phyloP scores from a whole-genome alignment of 2,113 vertebrate species.

The Motacilla alba region DNA sequence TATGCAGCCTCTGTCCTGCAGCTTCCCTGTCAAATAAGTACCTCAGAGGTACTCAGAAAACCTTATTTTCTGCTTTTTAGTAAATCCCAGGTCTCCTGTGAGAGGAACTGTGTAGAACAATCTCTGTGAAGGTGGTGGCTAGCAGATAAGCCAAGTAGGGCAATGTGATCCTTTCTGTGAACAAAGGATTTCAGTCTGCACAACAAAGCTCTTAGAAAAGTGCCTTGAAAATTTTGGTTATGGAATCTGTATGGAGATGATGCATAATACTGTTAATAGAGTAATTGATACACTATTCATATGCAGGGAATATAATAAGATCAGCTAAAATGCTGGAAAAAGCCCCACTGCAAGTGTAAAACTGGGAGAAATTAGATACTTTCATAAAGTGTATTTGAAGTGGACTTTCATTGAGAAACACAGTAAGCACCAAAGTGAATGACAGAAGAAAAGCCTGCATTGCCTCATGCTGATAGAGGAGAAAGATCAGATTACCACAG shows the following conservation, averaged over 20 bases:
- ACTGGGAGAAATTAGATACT: not conserved
- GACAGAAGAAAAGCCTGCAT: not conserved
- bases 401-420: not conserved
- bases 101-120: not conserved
- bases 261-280: not conserved
- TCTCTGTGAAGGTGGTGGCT: not conserved
- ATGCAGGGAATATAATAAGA: not conserved
- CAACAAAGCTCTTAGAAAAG: not conserved
- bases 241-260: not conserved
- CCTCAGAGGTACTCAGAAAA: not conserved
- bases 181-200: not conserved
- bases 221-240: not conserved
- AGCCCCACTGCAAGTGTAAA: accelerated
- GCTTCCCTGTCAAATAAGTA: not conserved
- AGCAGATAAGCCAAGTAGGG: not conserved
- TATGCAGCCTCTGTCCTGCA: not conserved
- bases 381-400: not conserved
- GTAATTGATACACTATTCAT: not conserved
- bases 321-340: not conserved
- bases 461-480: not conserved
- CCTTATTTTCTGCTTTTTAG: not conserved
- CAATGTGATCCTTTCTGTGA: not conserved
- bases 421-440: not conserved
- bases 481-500: not conserved
- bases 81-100: not conserved